Percentiles rank a stretch among this genome's conserved stretches.
phyloP scores from a whole-genome alignment of 2,113 vertebrate genomes.

The Pycnonotus jocosus region DNA sequence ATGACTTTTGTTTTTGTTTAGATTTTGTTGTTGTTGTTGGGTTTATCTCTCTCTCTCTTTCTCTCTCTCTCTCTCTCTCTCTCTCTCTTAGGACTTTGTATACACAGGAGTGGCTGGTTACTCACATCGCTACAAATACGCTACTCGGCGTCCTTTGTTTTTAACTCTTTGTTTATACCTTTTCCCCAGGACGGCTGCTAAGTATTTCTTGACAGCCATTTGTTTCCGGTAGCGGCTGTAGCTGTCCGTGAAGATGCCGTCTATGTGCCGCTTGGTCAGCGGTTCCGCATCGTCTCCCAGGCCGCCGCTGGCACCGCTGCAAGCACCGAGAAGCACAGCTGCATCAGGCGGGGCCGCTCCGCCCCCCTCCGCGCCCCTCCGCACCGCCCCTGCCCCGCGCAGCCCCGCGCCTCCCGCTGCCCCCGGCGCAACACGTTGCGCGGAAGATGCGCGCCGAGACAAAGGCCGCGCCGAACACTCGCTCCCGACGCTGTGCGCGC shows the following conservation, averaged over 20 bases:
- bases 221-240: conserved; percentile 99
- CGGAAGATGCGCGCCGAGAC: conserved; percentile 1
- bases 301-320: conserved; percentile 72
- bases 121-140: conserved; percentile 89
- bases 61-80: conserved; percentile 14
- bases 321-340: conserved; percentile 34
- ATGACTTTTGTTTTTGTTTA: conserved; percentile 80
- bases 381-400: neutral
- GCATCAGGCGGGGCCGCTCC: neutral
- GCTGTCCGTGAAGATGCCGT: conserved; percentile 99
- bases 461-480: neutral
- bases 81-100: conserved; percentile 65
- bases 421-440: neutral
- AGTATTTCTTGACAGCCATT: conserved; percentile 99
- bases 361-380: neutral
- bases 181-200: conserved; percentile 98
- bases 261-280: conserved; percentile 94
- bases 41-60: conserved; percentile 21
- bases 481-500: conserved; percentile 30
- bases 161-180: conserved; percentile 99
- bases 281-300: conserved; percentile 85
- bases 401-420: neutral
- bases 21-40: conserved; percentile 26
- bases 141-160: conserved; percentile 97
- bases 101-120: conserved; percentile 77